Conservation (phyloP, 92 coral and sea anemone species). For the Porites divaricata region DNA sequence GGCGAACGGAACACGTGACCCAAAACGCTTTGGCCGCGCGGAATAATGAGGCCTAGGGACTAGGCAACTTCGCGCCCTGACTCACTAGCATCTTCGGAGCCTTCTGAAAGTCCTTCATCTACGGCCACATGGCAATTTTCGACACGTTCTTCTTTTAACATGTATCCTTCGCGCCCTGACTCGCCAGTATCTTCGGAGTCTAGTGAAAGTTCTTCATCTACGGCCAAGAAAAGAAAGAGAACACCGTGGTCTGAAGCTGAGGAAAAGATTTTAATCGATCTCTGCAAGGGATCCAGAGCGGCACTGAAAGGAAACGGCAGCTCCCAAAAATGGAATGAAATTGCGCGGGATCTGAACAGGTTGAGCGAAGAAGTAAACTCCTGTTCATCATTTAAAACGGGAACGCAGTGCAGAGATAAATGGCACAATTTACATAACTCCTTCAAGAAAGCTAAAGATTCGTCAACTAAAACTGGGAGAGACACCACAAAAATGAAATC, state of each 20-base stretch:
- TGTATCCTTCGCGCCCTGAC: neutral
- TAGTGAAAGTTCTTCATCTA: neutral
- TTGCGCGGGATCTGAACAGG: neutral
- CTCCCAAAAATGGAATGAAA: neutral
- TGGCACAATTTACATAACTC: no score
- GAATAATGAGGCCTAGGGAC: no score
- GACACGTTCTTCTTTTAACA: neutral
- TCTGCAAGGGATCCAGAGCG: neutral
- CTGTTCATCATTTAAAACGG: neutral
- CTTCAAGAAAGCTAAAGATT: slow-evolving; percentile 4
- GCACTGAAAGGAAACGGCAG: neutral
- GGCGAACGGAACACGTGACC: no score
- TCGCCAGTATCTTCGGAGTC: no score
- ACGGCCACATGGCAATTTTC: no score
- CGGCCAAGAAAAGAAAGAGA: neutral
- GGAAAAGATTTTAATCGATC: neutral
- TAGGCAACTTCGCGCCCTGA: no score
- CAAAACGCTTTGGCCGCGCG: no score
- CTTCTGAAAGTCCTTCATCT: neutral
- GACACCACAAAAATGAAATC: neutral
- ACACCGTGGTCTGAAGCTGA: neutral
- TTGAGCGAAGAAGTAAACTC: slow-evolving; percentile 9
- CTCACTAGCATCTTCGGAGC: neutral
- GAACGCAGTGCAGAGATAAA: neutral
- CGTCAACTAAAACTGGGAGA: neutral